These are phyloP conservation scores for Megaceryle torquata DNA, from an alignment of 2,113 vertebrate genomes.

Conservation along the genomic window DNA sequence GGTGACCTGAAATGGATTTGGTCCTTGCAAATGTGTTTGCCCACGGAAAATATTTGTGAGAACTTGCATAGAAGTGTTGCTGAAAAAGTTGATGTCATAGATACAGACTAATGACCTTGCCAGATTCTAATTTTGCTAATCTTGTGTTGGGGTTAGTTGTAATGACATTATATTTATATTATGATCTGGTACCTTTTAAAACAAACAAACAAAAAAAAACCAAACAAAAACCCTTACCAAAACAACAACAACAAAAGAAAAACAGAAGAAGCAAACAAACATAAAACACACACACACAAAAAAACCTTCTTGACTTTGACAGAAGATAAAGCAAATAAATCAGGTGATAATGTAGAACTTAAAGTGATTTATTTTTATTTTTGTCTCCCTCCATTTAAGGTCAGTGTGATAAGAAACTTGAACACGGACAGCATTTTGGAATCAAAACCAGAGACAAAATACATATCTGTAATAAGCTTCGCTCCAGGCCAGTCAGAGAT, in stretches of 20 bases:
- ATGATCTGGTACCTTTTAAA: background rate
- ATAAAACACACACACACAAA: too few relatives aligned
- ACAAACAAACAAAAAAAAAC: too few relatives aligned
- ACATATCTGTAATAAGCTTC: background rate
- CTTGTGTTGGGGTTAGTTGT: background rate
- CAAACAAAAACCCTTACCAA: too few relatives aligned
- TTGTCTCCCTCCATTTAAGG: slow-evolving; percentile 30
- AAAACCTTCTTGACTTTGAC: background rate
- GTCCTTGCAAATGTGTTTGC: background rate
- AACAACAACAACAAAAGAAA: too few relatives aligned
- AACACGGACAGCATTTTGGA: background rate
- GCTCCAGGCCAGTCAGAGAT: background rate
- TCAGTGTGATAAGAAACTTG: slow-evolving; percentile 63
- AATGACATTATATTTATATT: background rate
- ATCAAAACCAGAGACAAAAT: slow-evolving; percentile 45
- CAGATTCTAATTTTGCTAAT: background rate
- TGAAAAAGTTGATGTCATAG: background rate
- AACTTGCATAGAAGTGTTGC: background rate
- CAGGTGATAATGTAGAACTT: background rate
- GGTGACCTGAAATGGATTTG: background rate
- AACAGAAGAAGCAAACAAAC: too few relatives aligned
- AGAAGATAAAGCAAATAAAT: background rate
- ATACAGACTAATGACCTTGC: background rate
- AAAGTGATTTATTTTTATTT: background rate
- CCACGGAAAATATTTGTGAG: background rate